A percentile compares a stretch with the other conserved stretches of the same genome.
Conservation (phyloP, 2,888 invertebrate genomes). For the Eremobia ochroleuca region DNA sequence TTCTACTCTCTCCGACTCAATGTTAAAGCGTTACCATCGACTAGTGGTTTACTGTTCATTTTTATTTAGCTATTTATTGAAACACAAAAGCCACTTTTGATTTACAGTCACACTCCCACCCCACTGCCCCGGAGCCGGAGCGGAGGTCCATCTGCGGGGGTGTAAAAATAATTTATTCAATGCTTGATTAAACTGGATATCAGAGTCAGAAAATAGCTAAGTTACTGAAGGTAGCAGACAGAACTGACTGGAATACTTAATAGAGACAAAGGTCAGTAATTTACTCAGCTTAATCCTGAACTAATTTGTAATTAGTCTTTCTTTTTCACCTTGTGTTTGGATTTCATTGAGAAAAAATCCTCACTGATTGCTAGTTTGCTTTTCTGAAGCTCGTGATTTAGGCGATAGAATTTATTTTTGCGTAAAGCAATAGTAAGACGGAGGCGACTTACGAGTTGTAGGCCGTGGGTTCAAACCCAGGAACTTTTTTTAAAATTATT, state of each 20-base stretch:
- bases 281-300: slow-evolving; percentile 56
- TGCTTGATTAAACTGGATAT: slow-evolving; percentile 58
- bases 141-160: neutral
- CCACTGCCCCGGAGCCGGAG: too few relatives aligned
- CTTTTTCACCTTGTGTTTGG: slow-evolving; percentile 30
- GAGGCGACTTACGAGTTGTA: neutral
- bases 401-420: neutral
- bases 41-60: neutral
- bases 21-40: neutral
- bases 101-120: slow-evolving; percentile 5
- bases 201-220: slow-evolving; percentile 55
- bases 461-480: neutral
- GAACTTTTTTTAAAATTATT: neutral
- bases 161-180: slow-evolving; percentile 64
- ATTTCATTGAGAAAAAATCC: slow-evolving; percentile 25
- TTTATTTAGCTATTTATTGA: slow-evolving; percentile 9
- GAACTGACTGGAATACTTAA: slow-evolving; percentile 67
- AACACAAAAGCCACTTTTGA: slow-evolving; percentile 28
- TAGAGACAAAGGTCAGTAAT: slow-evolving; percentile 61
- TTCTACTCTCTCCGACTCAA: neutral
- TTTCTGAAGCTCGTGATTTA: neutral
- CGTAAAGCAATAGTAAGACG: neutral
- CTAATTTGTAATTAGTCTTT: slow-evolving; percentile 51
- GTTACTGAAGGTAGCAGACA: slow-evolving; percentile 45
- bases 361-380: slow-evolving; percentile 10